Base-by-base conservation (phyloP, 2,113 vertebrate genomes). In the Syngnathus scovelli region DNA sequence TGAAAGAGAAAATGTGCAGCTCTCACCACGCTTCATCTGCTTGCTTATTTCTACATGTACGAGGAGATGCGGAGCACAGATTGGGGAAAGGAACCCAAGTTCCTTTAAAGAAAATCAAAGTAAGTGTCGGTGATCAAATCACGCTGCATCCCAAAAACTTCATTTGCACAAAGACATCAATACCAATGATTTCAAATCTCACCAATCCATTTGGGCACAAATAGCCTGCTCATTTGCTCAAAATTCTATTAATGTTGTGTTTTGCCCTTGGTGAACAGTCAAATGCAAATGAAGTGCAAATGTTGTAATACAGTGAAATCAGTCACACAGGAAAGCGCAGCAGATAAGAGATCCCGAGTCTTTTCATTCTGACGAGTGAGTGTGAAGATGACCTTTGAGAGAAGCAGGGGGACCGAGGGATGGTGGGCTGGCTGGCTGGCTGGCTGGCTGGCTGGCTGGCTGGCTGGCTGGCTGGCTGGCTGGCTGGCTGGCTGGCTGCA, bases 311-410 rank as follows among this genome's bases (percentile, higher is more conserved):
- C 64, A n/a, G 66, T 76, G 70, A 76, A 54, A 72, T n/a, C 43
- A 79, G 48, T 71, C 69, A 67, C 70, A 66, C 56, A 66, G 67
- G 46, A 72, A 63, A 64, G 72, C 65, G 68, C 67, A 69, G 41
- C 56, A 74, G 71, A 74, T 65, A 69, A 33, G 70, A 79, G 79
- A 79, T 74, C 37, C 67, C 37, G 56, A 48, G 71, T 77, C 77
- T 86, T 83, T 86, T 64, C 79, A 78, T 87, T 78, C 74, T 21
- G 63, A 78, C 68, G 76, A 83, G 77, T 61, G 56, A 83, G 66
- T 66, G 60, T 65, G 69, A 71, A 73, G 63, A 75, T 78, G 84
- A 85, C 81, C 84, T 89, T 85, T 85, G 63, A 78, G 69, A 69
- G 67, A 58, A 77, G 79, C 71, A 51, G 56, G 66, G 76, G 75